Conservation (phyloP, 2,797 vertebrate genomes). For the Columba guinea region DNA sequence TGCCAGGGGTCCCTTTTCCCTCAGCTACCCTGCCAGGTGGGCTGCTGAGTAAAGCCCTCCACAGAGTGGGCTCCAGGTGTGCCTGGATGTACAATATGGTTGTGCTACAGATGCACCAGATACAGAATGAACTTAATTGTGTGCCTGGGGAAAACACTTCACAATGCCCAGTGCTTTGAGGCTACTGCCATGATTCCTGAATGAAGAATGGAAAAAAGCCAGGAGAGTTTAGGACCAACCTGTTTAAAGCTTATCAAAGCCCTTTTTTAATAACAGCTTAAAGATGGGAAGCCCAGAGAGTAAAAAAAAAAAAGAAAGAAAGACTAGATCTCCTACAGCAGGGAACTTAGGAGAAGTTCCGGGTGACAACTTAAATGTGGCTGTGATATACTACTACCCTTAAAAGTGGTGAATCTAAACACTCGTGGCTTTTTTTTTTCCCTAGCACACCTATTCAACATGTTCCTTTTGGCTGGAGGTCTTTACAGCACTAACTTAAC, state of each 20-base stretch:
- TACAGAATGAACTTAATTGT: background rate
- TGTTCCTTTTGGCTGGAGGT: background rate
- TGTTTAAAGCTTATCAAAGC: background rate
- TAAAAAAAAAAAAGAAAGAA: conserved; percentile 14
- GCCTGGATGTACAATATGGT: background rate
- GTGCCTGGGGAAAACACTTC: background rate
- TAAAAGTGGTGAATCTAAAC: background rate
- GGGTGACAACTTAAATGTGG: background rate
- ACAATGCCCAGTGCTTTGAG: background rate
- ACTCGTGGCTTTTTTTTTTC: background rate
- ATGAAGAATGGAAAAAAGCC: background rate
- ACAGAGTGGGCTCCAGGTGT: background rate
- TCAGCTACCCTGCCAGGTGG: background rate
- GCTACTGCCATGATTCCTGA: background rate
- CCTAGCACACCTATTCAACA: conserved; percentile 29
- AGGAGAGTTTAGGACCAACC: background rate
- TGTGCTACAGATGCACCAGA: background rate
- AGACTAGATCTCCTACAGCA: background rate
- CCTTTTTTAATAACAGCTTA: background rate
- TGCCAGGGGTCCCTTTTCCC: background rate
- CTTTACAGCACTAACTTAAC: conserved; percentile 2
- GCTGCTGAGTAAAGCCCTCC: background rate
- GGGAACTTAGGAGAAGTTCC: background rate
- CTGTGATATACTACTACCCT: background rate
- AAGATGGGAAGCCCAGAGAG: background rate